Percentiles rank a stretch among this genome's conserved stretches.
phyloP scores from a whole-genome alignment of 2,888 invertebrate species.

The Dryobotodes eremita region DNA sequence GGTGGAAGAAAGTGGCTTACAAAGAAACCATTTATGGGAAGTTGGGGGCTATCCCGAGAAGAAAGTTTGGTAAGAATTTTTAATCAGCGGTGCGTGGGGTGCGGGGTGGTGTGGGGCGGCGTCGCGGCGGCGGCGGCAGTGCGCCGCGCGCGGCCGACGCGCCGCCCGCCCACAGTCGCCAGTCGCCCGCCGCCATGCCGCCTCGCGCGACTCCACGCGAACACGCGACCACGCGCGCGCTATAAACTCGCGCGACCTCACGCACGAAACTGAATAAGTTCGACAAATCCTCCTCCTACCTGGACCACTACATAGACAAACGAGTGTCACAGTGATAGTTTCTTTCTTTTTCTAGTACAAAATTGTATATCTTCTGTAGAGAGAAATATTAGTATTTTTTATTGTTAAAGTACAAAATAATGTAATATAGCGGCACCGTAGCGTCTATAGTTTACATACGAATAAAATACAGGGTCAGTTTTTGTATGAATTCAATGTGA shows the following conservation, averaged over 20 bases:
- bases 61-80: constrained; percentile 87
- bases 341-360: constrained; percentile 86
- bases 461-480: constrained; percentile 90
- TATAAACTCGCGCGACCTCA: constrained; percentile 80
- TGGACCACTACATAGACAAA: constrained; percentile 90
- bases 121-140: constrained; percentile 86
- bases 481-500: constrained; percentile 91
- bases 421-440: constrained; percentile 87
- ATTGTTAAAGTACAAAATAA: constrained; percentile 89
- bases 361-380: constrained; percentile 87
- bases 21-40: constrained; percentile 76
- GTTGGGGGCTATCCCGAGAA: constrained; percentile 79
- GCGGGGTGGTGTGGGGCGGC: constrained; percentile 72
- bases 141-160: constrained; percentile 91
- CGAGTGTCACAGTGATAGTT: constrained; percentile 80
- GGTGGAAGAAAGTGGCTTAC: constrained; percentile 72
- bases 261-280: constrained; percentile 90
- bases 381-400: constrained; percentile 85
- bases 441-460: constrained; percentile 87
- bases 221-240: constrained; percentile 76
- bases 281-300: constrained; percentile 90
- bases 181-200: constrained; percentile 78
- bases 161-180: constrained; percentile 85
- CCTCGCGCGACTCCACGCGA: constrained; percentile 76
- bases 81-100: constrained; percentile 79